Evolutionary conservation across 1,140 invertebrate genomes (phyloP).

Genomic region (Pseudomyrmex flavicornis): DNA sequence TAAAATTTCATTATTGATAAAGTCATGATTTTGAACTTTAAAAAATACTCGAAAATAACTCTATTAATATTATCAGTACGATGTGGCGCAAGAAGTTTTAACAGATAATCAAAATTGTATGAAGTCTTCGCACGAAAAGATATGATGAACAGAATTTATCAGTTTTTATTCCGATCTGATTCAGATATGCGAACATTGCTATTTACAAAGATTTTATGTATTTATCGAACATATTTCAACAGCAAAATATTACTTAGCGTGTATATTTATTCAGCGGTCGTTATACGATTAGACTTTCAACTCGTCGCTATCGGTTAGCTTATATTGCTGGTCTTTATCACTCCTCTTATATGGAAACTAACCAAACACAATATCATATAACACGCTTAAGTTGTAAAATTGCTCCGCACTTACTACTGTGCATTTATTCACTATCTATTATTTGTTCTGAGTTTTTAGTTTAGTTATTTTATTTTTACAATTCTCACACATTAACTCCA

Average conservation of each 20-base stretch:
- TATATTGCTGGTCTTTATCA: slow-evolving; percentile 25
- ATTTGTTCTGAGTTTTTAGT: too few relatives aligned
- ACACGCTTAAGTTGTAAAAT: not conserved
- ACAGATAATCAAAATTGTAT: slow-evolving; percentile 18
- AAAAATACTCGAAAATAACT: slow-evolving; percentile 4
- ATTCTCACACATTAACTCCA: too few relatives aligned
- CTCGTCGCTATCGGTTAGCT: slow-evolving; percentile 13
- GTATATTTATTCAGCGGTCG: slow-evolving; percentile 27
- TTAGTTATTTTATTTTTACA: too few relatives aligned
- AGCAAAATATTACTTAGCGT: slow-evolving; percentile 4
- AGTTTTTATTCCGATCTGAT: not conserved
- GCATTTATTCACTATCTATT: too few relatives aligned
- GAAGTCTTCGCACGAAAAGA: too few relatives aligned
- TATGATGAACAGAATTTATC: not conserved
- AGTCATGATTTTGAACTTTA: not conserved
- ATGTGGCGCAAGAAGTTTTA: not conserved
- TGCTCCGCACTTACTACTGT: not conserved
- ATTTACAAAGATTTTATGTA: slow-evolving; percentile 17
- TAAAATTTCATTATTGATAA: too few relatives aligned
- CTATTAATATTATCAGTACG: not conserved
- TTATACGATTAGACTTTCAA: slow-evolving; percentile 44
- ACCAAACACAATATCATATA: slow-evolving; percentile 6
- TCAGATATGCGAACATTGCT: not conserved
- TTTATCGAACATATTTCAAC: slow-evolving; percentile 21
- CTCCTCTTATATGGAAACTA: slow-evolving; percentile 3